These are phyloP conservation scores for Zaprionus inermis DNA, from an alignment of 1,140 invertebrate genomes.

Conservation along the genomic window DNA sequence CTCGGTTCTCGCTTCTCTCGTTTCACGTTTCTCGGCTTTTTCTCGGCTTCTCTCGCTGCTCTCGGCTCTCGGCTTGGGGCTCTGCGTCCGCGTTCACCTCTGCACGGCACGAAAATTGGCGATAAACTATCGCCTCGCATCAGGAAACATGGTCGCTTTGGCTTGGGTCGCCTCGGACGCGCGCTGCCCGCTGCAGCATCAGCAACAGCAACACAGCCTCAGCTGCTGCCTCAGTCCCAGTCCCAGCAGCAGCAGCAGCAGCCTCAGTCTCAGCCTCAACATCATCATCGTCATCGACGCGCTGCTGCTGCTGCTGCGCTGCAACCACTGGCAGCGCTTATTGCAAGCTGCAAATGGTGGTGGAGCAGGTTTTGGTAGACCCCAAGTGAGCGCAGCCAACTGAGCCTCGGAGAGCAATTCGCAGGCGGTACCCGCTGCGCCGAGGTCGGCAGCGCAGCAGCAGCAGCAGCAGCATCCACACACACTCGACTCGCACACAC, in stretches of 20 bases:
- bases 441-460: constrained; percentile 33
- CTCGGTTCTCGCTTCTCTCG: not conserved
- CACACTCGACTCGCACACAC: constrained; percentile 31
- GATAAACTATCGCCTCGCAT: constrained; percentile 84
- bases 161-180: constrained; percentile 20
- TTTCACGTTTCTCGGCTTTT: constrained; percentile 16
- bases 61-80: constrained; percentile 25
- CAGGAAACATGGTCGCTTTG: constrained; percentile 83
- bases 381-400: constrained; percentile 51
- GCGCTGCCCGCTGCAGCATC: constrained; percentile 39
- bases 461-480: constrained; percentile 27
- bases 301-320: constrained; percentile 30
- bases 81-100: constrained; percentile 84
- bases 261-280: constrained; percentile 8
- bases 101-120: constrained; percentile 84
- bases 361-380: constrained; percentile 71
- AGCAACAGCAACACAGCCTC: not conserved
- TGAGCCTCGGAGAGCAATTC: constrained; percentile 65
- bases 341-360: constrained; percentile 77
- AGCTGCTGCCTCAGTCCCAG: constrained; percentile 34
- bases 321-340: constrained; percentile 19
- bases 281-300: constrained; percentile 25
- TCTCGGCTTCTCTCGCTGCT: not conserved
- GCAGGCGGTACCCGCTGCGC: constrained; percentile 44
- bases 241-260: constrained; percentile 18